Conservation (phyloP, 2,797 vertebrate species). For the Anabacerthia variegaticeps region DNA sequence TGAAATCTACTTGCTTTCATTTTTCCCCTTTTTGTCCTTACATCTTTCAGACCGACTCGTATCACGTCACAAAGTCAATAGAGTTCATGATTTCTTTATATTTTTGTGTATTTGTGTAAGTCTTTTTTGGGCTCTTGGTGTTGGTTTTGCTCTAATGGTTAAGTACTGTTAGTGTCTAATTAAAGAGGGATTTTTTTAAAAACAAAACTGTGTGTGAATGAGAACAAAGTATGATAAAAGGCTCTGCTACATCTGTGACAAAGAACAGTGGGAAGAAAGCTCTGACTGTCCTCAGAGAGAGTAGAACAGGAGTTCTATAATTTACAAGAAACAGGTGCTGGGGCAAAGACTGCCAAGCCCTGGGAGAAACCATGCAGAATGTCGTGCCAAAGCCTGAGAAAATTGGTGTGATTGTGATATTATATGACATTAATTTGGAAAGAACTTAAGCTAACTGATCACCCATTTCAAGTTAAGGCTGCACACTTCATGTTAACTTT, state of each 20-base stretch:
- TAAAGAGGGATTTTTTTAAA: background rate
- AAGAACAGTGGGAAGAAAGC: background rate
- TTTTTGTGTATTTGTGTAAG: background rate
- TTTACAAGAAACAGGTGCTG: background rate
- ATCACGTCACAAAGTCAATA: background rate
- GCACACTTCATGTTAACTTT: background rate
- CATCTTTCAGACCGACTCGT: background rate
- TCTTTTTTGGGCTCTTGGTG: background rate
- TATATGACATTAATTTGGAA: background rate
- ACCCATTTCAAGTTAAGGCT: background rate
- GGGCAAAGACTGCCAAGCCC: background rate
- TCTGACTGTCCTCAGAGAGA: background rate
- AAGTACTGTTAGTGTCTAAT: background rate
- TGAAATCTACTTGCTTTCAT: background rate
- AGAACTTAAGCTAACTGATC: background rate
- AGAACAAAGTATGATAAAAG: background rate
- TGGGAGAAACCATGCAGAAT: background rate
- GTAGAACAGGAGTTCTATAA: background rate
- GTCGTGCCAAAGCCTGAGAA: background rate
- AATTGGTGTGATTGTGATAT: background rate
- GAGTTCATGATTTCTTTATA: background rate
- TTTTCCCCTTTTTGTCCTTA: background rate
- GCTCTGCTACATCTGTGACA: rapidly evolving
- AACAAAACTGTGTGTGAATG: background rate
- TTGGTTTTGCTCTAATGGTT: background rate